Conservation (phyloP, 1,140 invertebrate species). For the Drosophila tsacasi region DNA sequence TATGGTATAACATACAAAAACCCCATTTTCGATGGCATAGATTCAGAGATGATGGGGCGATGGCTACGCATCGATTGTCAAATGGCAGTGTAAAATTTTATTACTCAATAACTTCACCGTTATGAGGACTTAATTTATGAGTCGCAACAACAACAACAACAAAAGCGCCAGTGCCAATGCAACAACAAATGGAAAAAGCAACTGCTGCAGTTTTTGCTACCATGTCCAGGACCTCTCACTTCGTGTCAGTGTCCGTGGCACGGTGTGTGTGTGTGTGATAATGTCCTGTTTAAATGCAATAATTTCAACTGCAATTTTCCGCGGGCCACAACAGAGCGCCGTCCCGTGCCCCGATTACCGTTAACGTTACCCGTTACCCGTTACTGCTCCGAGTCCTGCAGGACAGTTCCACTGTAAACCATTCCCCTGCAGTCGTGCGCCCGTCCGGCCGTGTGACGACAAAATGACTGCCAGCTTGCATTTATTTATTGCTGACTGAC, state of each 20-base stretch:
- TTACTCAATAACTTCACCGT: constrained; percentile 82
- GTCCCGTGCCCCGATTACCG: constrained; percentile 12
- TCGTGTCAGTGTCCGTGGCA: constrained; percentile 28
- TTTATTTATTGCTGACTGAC: constrained; percentile 83
- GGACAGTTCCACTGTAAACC: constrained; percentile 31
- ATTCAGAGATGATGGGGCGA: constrained; percentile 28
- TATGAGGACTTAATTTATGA: constrained; percentile 84
- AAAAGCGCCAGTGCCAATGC: constrained; percentile 43
- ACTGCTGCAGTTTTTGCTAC: constrained; percentile 74
- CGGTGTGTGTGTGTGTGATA: constrained; percentile 67
- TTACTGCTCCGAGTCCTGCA: constrained; percentile 26
- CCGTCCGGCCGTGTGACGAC: constrained; percentile 73
- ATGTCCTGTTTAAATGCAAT: constrained; percentile 84
- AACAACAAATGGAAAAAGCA: constrained; percentile 74
- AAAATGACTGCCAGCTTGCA: constrained; percentile 82
- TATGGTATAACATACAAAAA: background rate
- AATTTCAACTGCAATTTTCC: constrained; percentile 81
- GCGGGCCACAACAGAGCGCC: constrained; percentile 33
- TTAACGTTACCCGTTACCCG: constrained; percentile 10
- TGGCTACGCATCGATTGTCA: constrained; percentile 75
- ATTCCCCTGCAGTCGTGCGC: constrained; percentile 30
- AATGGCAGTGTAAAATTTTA: constrained; percentile 82
- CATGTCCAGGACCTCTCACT: constrained; percentile 45
- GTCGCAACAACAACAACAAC: constrained; percentile 65
- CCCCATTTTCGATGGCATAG: background rate